Evolutionary conservation across 2,888 invertebrate species (phyloP), one percentile per base, ranked within the genome.

Genomic region (Eupithecia centaureata): DNA sequence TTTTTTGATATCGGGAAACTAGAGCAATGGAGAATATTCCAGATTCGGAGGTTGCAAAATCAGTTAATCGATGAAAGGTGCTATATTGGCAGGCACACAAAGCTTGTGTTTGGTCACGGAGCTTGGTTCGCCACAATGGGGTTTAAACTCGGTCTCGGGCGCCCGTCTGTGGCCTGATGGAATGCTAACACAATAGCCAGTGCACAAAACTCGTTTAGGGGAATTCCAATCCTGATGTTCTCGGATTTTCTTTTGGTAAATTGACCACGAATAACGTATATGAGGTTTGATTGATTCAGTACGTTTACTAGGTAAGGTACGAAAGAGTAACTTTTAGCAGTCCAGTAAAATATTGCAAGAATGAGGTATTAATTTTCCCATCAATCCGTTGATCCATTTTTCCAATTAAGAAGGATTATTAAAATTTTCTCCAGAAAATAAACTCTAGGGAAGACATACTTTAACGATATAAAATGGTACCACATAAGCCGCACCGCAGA

Each of bases 41-140:
- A 13, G 27, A 15, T 52, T 4, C 18, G 22, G 18, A 33, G 67
- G 64, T 69, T 74, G 73, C 79, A 77, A 81, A 85, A 81, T 83
- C 80, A 79, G 80, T 83, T 83, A 85, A 87, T 87, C 84, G 83
- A 86, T 86, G 86, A 79, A 82, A 85, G 85, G 87, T 87, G 88
- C 87, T 80, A 82, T 80, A 82, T 84, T 83, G 82, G 82, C 79
- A 78, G 77, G 74, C 76, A 77, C 76, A 85, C 81, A 86, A 84
- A 82, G 78, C 79, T 77, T 79, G 73, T 66, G 77, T 80, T 81
- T 80, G 78, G 87, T 79, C 78, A 86, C 85, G 87, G 81, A 82
- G 75, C 76, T 77, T 83, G 85, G 81, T 71, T 76, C 67, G 67
- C 73, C 79, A 88, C 87, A 87, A 88, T 83, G 77, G 79, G 76